These are phyloP conservation scores for Coturnix japonica DNA, from an alignment of 2,113 vertebrate genomes.

Conservation along the genomic window DNA sequence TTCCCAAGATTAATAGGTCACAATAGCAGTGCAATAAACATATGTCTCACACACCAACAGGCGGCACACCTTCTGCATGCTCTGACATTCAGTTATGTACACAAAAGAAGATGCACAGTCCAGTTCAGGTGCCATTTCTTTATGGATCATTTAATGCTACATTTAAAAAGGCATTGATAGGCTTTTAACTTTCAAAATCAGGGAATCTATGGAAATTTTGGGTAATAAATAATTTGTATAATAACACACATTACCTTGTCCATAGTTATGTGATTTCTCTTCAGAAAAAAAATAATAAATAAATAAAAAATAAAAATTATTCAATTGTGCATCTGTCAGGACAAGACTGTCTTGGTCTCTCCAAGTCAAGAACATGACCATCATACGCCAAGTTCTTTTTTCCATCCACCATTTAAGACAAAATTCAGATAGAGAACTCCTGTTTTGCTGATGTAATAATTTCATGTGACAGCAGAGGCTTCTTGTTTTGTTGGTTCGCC, in stretches of 20 bases:
- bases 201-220: background rate
- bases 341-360: background rate
- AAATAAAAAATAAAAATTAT: too few species aligned
- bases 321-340: background rate
- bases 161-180: background rate
- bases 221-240: background rate
- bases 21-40: background rate
- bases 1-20: background rate
- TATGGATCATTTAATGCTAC: background rate
- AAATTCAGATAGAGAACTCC: background rate
- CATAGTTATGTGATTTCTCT: background rate
- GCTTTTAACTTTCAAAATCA: slow-evolving; percentile 3
- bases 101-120: background rate
- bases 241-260: background rate
- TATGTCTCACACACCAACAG: background rate
- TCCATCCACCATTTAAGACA: background rate
- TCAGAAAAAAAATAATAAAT: too few species aligned
- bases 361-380: background rate
- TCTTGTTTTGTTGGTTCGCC: background rate
- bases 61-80: background rate
- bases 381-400: background rate
- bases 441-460: background rate
- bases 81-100: background rate
- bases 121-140: background rate
- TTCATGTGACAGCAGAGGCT: background rate